Conservation (phyloP, 2,888 invertebrate genomes). For the Hydropsyche betteni region DNA sequence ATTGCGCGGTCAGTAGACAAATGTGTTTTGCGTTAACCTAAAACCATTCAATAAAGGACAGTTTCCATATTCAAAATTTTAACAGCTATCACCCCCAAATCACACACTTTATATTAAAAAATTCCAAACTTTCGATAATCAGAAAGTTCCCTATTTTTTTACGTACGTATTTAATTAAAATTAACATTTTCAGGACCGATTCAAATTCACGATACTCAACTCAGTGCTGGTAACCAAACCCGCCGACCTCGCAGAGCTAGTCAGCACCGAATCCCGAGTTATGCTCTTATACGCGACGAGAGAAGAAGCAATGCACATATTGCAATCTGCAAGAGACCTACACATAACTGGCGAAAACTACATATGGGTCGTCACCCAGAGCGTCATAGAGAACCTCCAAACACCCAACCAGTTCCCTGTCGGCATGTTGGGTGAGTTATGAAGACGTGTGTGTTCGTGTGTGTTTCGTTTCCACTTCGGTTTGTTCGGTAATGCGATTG, state of each 20-base stretch:
- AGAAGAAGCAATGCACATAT: constrained; percentile 85
- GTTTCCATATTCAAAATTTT: too few species aligned
- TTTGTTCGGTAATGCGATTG: not conserved
- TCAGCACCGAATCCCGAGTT: constrained; percentile 90
- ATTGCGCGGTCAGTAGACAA: too few species aligned
- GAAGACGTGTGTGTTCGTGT: not conserved
- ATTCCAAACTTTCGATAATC: too few species aligned
- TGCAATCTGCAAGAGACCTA: constrained; percentile 77
- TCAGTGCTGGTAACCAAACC: constrained; percentile 81
- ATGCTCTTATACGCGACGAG: constrained; percentile 91
- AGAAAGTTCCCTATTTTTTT: too few species aligned
- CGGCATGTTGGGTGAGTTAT: constrained; percentile 84
- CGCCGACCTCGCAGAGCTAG: constrained; percentile 81
- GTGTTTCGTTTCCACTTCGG: not conserved
- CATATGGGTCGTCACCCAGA: constrained; percentile 96
- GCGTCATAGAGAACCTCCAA: constrained; percentile 85
- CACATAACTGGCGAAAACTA: constrained; percentile 91
- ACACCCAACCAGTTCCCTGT: constrained; percentile 83
- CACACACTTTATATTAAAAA: too few species aligned
- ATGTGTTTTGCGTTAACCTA: too few species aligned
- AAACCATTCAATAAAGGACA: too few species aligned
- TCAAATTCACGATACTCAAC: constrained; percentile 83
- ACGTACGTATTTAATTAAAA: too few species aligned
- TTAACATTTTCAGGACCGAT: constrained; percentile 59
- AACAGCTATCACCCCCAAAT: too few species aligned